A percentile compares a stretch with the other conserved stretches of the same genome.
Conservation (phyloP, 2,888 invertebrate genomes). For the Tenthredo livida region DNA sequence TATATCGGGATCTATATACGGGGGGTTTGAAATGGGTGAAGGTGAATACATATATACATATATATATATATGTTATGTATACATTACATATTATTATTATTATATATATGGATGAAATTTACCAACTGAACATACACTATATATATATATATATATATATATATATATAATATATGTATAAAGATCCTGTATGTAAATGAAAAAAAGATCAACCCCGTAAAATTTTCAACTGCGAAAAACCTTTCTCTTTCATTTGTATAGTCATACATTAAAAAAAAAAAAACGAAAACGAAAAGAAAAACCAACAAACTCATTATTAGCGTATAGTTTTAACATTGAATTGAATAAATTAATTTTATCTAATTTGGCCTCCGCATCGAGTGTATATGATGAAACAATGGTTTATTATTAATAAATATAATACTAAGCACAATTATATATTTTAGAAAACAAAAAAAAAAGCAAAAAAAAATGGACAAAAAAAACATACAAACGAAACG, state of each 20-base stretch:
- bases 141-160: not conserved
- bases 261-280: constrained; percentile 2
- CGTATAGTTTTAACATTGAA: constrained; percentile 4
- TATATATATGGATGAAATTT: too few species aligned
- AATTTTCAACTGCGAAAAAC: not conserved
- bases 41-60: not conserved
- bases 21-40: not conserved
- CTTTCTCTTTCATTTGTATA: constrained; percentile 42
- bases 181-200: not conserved
- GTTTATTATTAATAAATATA: constrained; percentile 1
- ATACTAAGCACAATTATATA: constrained; percentile 30
- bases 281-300: not conserved
- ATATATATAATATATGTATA: not conserved
- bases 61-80: not conserved
- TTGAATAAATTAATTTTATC: constrained; percentile 12
- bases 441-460: not conserved
- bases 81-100: too few species aligned
- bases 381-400: constrained; percentile 18
- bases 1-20: constrained; percentile 10
- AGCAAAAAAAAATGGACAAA: not conserved
- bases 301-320: constrained; percentile 24
- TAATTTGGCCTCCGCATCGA: constrained; percentile 32
- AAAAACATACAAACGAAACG: constrained; percentile 1
- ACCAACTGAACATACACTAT: too few species aligned
- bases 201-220: not conserved